Evolutionary conservation across 2,113 vertebrate genomes (phyloP), one percentile per base, ranked within the genome.

Genomic region (Thomomys bottae): DNA sequence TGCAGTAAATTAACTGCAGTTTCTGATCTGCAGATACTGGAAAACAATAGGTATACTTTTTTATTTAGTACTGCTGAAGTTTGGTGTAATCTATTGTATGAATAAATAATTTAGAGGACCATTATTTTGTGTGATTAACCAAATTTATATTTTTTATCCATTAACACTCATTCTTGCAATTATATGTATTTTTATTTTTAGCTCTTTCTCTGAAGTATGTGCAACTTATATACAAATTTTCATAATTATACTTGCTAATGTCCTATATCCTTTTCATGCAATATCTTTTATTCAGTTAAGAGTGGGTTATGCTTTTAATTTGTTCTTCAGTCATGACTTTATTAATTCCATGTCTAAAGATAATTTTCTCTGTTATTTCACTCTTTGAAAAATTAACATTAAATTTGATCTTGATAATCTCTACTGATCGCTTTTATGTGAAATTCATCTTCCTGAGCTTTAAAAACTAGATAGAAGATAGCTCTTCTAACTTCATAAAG

Each of bases 171-270:
- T 45, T 84, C 73, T 24, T 71, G n/a, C 89, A 78, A 87, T 79
- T 71, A 28, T 20, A 45, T 79, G 75, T 82, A 21, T n/a, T 38
- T 78, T 87, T 40, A 76, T 90, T 89, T 94, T 0, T 89, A 84
- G 28, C 66, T 91, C 18, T 66, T 89, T 89, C 15, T 67, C 30
- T n/a, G 11, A 49, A 49, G 2, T 36, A 54, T 64, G 23, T 64
- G 3, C 2, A 80, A 3, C 14, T 87, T 42, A 54, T 17, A 26
- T 32, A 1, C 9, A 23, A 38, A 17, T 63, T 75, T 87, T 78
- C 59, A 6, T 64, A 81, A 67, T 34, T 49, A 76, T 14, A 6
- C 54, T 54, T 34, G 77, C 72, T 45, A 23, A 78, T 54, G 28
- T 86, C 11, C 59, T 11, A n/a, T n/a, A 45, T 42, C 4, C 2